Evolutionary conservation across 2,888 invertebrate species (phyloP).

Genomic region (Eupithecia exiguata): DNA sequence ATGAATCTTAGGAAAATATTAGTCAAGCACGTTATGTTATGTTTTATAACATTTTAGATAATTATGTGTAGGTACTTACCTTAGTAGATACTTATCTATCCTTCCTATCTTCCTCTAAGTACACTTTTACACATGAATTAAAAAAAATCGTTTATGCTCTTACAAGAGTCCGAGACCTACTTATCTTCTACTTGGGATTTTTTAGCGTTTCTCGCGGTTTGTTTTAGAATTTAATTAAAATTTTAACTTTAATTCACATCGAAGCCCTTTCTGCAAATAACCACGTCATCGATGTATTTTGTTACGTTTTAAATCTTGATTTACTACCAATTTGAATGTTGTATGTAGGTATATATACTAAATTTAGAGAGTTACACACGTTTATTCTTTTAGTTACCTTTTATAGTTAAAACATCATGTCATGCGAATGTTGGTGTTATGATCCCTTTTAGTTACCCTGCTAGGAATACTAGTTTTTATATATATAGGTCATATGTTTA

Average conservation of each 20-base stretch:
- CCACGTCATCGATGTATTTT: not conserved
- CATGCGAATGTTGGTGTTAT: not conserved
- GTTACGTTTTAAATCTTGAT: not conserved
- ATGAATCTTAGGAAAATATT: not conserved
- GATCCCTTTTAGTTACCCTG: not conserved
- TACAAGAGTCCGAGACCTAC: too few relatives aligned
- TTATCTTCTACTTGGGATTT: not conserved
- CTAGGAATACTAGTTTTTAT: not conserved
- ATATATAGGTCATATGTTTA: too few relatives aligned
- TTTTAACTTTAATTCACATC: not conserved
- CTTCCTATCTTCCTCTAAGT: too few relatives aligned
- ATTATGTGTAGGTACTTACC: not conserved
- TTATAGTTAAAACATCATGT: not conserved
- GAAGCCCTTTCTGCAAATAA: not conserved
- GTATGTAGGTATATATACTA: too few relatives aligned
- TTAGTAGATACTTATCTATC: too few relatives aligned
- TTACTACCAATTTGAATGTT: not conserved
- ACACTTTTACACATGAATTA: too few relatives aligned
- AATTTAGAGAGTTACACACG: not conserved
- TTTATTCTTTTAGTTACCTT: constrained; percentile 4
- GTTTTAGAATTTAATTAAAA: not conserved
- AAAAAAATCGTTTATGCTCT: not conserved
- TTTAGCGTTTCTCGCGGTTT: not conserved
- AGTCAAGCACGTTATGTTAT: not conserved
- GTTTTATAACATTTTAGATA: not conserved